Percentiles rank a stretch among this genome's conserved stretches.
Conservation (phyloP, 2,797 vertebrate species). For the Orientallactaga sibirica region DNA sequence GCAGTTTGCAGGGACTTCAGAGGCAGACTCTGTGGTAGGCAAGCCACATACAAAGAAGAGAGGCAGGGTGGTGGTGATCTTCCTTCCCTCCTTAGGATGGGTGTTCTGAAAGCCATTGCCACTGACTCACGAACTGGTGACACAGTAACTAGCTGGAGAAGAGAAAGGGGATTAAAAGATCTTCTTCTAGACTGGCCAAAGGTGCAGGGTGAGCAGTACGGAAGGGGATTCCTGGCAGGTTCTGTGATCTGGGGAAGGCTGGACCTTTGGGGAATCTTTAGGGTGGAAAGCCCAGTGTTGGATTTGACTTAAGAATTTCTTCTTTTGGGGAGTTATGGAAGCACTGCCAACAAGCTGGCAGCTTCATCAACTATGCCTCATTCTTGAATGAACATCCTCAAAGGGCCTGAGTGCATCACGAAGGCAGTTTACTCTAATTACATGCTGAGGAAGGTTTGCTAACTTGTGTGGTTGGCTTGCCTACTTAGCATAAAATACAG, state of each 20-base stretch:
- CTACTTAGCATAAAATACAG: conserved; percentile 91
- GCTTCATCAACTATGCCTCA: conserved; percentile 82
- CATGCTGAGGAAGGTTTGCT: conserved; percentile 84
- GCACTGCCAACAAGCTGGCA: conserved; percentile 82
- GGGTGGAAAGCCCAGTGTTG: conserved; percentile 66
- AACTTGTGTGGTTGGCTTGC: conserved; percentile 88
- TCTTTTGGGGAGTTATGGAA: conserved; percentile 81
- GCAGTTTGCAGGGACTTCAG: conserved; percentile 15
- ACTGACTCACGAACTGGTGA: background rate
- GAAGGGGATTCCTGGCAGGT: conserved; percentile 10
- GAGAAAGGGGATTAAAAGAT: background rate
- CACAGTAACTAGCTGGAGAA: background rate
- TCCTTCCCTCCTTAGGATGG: background rate
- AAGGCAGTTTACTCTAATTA: conserved; percentile 89
- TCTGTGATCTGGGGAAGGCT: conserved; percentile 55
- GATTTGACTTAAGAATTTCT: conserved; percentile 80
- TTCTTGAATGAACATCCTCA: conserved; percentile 85
- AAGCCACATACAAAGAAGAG: background rate
- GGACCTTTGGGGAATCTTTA: conserved; percentile 74
- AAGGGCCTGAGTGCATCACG: conserved; percentile 86
- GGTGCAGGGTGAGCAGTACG: background rate
- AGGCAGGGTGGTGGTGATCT: background rate
- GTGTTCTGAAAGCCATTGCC: background rate
- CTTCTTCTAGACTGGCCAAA: background rate
- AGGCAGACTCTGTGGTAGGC: background rate